Percentiles rank a stretch among this genome's conserved stretches.
Conservation (phyloP, 2,113 vertebrate species). For the Perca flavescens region DNA sequence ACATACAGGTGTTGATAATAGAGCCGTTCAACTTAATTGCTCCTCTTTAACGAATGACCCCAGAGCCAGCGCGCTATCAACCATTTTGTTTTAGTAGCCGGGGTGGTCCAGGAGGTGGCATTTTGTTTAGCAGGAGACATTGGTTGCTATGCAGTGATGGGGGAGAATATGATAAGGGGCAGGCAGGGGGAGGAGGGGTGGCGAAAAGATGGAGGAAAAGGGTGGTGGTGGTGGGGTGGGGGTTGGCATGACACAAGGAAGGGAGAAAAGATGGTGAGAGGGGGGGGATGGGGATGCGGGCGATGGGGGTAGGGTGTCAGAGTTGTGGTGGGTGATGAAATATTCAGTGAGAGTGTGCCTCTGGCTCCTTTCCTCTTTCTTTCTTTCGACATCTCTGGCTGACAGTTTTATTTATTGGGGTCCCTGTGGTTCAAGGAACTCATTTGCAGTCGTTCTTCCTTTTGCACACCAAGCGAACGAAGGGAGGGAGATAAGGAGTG, state of each 20-base stretch:
- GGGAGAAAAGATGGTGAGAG: constrained; percentile 53
- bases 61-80: constrained; percentile 11
- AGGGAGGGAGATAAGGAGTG: constrained; percentile 75
- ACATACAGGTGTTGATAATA: constrained; percentile 25
- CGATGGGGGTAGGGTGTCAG: constrained; percentile 77
- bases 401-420: constrained; percentile 86
- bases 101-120: constrained; percentile 59
- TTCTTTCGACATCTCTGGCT: constrained; percentile 78
- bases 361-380: constrained; percentile 71
- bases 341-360: constrained; percentile 86
- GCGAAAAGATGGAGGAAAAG: constrained; percentile 38
- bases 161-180: constrained; percentile 78
- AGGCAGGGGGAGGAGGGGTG: constrained; percentile 48
- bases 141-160: constrained; percentile 76
- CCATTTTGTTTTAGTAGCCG: constrained; percentile 62
- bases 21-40: constrained; percentile 17
- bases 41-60: constrained; percentile 43
- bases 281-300: constrained; percentile 65
- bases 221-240: constrained; percentile 5
- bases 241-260: constrained; percentile 57
- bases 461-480: constrained; percentile 80
- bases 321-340: constrained; percentile 83
- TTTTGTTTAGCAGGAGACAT: constrained; percentile 68
- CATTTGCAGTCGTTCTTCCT: constrained; percentile 85
- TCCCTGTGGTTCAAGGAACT: constrained; percentile 87